Base-by-base conservation (phyloP, 2,888 invertebrate species). In the Xestia ashworthii region DNA sequence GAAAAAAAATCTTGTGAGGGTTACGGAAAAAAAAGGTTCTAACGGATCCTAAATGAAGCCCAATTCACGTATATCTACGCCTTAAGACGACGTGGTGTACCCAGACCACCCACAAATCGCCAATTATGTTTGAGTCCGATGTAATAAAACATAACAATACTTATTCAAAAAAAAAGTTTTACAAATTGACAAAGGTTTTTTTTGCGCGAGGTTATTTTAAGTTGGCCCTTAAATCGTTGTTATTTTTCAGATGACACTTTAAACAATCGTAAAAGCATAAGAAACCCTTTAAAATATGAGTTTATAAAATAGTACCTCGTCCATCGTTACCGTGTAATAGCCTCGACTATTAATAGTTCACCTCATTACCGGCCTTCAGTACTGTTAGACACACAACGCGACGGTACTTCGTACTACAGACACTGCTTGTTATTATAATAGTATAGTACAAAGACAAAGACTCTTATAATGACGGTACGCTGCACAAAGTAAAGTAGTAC, bases 261-360 rank as follows among this genome's bases (percentile, higher is more conserved):
- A 16, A 62, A 5, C 32, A 5, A 32, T 38, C 3, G 32, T 46
- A 22, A 32, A 32, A 25, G 5, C 55, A 55, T 44, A 44, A 25
- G 19, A 25, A 48, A 41, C n/a, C 12, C 25, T 25, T 44, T 55
- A 48, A 46, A 32, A 60, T 60, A 60, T 64, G 22, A 46, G 38
- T 80, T 60, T n/a, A n/a, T n/a, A 32, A 74, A 70, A 67, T 53
- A 65, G 66, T 44, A 14, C 48, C 48, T 62, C 55, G 53, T 75
- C n/a, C 41, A 55, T 76, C 71, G 76, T 81, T 62, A 68, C 67
- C 22, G 60, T n/a, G 44, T 50, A 55, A 25, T 67, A 71, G 68
- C 82, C 81, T 82, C 69, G 71, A 12, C 77, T 81, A 82, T 72
- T 53, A 72, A 77, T 81, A 81, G 82, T 11, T 60, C 82, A 60